phyloP scores from a whole-genome alignment of 2,113 vertebrate genomes.

The Trachemys scripta region DNA sequence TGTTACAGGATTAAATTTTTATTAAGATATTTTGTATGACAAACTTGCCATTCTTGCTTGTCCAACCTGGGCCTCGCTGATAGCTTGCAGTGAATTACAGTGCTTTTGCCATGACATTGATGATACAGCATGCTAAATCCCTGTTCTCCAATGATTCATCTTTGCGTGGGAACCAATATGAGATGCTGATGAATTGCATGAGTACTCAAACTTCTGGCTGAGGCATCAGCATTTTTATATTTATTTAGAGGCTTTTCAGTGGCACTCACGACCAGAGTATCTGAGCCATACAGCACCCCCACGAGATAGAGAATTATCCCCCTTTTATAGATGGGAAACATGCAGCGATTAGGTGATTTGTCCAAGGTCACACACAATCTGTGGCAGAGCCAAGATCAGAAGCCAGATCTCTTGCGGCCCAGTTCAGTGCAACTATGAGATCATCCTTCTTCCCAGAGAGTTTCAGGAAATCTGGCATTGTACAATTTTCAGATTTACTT shows the following conservation, averaged over 20 bases:
- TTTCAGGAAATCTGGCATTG: conserved; percentile 21
- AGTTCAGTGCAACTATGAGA: neutral
- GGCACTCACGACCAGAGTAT: neutral
- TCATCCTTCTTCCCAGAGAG: conserved; percentile 7
- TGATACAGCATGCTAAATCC: conserved; percentile 39
- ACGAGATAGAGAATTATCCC: neutral
- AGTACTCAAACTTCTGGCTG: conserved; percentile 60
- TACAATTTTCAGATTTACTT: conserved; percentile 48
- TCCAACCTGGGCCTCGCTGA: neutral
- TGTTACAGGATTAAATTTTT: neutral
- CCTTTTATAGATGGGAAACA: neutral
- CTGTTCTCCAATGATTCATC: conserved; percentile 66
- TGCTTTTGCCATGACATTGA: conserved; percentile 50
- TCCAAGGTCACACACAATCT: neutral
- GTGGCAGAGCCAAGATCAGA: conserved; percentile 12
- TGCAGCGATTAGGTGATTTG: neutral
- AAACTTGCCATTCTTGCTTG: neutral
- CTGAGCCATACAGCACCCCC: neutral
- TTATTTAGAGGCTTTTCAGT: neutral
- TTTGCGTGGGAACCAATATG: conserved; percentile 64
- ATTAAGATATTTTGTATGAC: neutral
- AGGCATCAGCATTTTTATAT: conserved; percentile 59
- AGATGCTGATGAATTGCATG: conserved; percentile 67
- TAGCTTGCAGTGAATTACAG: conserved; percentile 13
- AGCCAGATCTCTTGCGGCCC: fast-evolving